Evolutionary conservation across 35 echinoderm and acorn worm species (phyloP).

Genomic region (Eucidaris tribuloides): DNA sequence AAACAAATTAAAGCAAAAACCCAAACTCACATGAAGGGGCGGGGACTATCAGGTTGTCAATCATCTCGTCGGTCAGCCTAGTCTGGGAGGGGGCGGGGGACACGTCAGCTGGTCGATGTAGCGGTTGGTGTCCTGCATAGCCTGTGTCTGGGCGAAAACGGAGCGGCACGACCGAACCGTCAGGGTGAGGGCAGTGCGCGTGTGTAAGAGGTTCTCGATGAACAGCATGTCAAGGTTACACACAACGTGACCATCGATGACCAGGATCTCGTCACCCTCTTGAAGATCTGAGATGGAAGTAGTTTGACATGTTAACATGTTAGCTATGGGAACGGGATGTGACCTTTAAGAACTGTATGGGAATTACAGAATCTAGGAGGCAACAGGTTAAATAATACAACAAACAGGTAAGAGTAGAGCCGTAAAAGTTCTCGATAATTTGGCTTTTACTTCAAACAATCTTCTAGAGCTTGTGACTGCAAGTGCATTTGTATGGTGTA

Average conservation of each 20-base stretch:
- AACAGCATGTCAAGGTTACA: constrained; percentile 94
- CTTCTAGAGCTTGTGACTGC: too few species aligned
- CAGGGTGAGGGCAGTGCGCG: constrained; percentile 62
- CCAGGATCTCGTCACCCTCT: constrained; percentile 88
- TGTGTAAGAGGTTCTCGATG: constrained; percentile 87
- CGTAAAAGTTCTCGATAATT: too few species aligned
- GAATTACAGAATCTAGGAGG: too few species aligned
- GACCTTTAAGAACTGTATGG: too few species aligned
- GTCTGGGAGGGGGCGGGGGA: constrained; percentile 87
- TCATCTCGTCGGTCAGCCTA: constrained; percentile 83
- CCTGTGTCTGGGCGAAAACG: constrained; percentile 85
- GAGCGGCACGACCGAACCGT: constrained; percentile 90
- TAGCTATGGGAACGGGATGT: too few species aligned
- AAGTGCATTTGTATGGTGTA: too few species aligned
- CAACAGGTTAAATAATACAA: too few species aligned
- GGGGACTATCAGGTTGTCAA: constrained; percentile 87
- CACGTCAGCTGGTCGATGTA: constrained; percentile 96
- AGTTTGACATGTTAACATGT: background rate
- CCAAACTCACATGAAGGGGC: constrained; percentile 41
- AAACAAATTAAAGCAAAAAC: background rate
- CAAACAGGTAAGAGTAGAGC: too few species aligned
- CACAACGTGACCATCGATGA: constrained; percentile 86
- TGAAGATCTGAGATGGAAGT: constrained; percentile 70
- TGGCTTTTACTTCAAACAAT: too few species aligned
- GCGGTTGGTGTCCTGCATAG: constrained; percentile 85